Evolutionary conservation across 1,140 invertebrate species (phyloP).

Genomic region (Neodiprion pinetum): DNA sequence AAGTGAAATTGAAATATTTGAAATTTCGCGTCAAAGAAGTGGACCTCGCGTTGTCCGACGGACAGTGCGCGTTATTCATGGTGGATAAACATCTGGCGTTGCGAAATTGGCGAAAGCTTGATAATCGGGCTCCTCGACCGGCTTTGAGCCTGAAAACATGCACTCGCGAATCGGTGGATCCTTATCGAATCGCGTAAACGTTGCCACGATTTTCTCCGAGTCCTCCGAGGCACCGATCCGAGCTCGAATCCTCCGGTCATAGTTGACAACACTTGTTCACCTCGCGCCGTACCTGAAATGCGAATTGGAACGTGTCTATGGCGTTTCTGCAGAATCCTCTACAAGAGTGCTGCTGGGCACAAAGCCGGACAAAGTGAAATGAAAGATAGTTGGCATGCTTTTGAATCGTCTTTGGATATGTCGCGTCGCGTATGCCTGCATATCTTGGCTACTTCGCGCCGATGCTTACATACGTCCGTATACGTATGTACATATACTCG

Average conservation of each 20-base stretch:
- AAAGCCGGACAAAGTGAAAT: constrained; percentile 55
- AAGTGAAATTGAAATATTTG: constrained; percentile 28
- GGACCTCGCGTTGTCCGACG: neutral
- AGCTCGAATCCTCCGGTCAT: neutral
- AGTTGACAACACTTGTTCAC: constrained; percentile 9
- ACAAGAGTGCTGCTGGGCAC: neutral
- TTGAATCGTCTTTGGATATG: constrained; percentile 15
- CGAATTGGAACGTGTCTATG: neutral
- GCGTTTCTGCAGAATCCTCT: constrained; percentile 4
- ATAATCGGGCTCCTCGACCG: neutral
- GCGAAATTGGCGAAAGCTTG: neutral
- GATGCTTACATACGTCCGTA: too few relatives aligned
- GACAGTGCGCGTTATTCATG: neutral
- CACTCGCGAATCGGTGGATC: too few relatives aligned
- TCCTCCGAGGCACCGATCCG: neutral
- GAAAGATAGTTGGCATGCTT: constrained; percentile 60
- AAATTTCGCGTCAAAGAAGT: constrained; percentile 16
- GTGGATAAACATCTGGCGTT: constrained; percentile 16
- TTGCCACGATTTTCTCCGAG: neutral
- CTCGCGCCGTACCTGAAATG: neutral
- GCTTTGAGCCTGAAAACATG: neutral
- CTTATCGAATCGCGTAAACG: too few relatives aligned
- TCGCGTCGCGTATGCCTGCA: neutral
- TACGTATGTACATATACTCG: too few relatives aligned
- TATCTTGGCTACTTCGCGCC: too few relatives aligned